Evolutionary conservation across 2,113 vertebrate species (phyloP).

Genomic region (Brachyhypopomus occidentalis): DNA sequence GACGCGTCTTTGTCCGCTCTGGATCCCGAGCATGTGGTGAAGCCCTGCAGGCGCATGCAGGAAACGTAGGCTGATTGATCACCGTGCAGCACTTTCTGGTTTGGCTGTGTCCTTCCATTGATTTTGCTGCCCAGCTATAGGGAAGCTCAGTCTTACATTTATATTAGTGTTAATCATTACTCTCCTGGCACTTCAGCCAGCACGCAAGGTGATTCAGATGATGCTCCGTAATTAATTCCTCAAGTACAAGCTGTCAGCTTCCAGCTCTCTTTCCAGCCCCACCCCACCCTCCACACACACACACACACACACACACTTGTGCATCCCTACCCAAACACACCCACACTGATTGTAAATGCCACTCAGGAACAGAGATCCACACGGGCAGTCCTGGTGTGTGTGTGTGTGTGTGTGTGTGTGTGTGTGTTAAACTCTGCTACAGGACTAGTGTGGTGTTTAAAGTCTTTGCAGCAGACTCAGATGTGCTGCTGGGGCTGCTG

Average conservation of each 20-base stretch:
- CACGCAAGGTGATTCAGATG: constrained; percentile 56
- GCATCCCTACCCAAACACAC: background rate
- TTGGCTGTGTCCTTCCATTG: constrained; percentile 60
- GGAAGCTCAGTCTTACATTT: constrained; percentile 68
- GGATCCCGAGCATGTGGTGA: constrained; percentile 58
- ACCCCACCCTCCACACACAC: background rate
- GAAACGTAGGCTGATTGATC: constrained; percentile 75
- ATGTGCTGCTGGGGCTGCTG: constrained; percentile 70
- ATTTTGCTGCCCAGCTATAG: constrained; percentile 62
- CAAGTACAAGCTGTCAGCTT: constrained; percentile 45
- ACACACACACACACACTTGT: too few species aligned
- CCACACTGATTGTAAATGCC: background rate
- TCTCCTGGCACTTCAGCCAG: constrained; percentile 59
- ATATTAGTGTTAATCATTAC: constrained; percentile 72
- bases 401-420: background rate
- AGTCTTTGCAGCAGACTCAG: constrained; percentile 66
- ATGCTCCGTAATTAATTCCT: constrained; percentile 55
- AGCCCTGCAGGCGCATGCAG: constrained; percentile 68
- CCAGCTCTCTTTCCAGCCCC: background rate
- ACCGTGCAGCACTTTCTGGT: constrained; percentile 71
- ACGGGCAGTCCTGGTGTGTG: constrained; percentile 2
- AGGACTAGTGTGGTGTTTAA: constrained; percentile 64
- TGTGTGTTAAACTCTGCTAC: constrained; percentile 34
- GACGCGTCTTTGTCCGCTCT: constrained; percentile 72
- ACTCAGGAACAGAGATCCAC: background rate